Evolutionary conservation across 1,140 invertebrate genomes (phyloP).

Genomic region (Trichonephila clavata): DNA sequence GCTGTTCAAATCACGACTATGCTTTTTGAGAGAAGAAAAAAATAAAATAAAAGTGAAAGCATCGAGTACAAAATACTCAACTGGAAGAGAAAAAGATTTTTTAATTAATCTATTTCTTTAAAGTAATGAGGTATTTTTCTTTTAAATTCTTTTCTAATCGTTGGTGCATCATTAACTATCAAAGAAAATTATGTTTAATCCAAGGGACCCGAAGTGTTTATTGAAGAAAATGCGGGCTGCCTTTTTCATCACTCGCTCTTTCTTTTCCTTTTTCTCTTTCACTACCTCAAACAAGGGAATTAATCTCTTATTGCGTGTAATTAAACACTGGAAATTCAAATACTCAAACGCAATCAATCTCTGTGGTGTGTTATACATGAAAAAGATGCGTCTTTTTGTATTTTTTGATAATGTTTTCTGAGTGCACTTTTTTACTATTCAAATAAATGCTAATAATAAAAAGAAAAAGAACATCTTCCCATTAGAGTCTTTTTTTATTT

Average conservation of each 20-base stretch:
- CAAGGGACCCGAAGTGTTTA: neutral
- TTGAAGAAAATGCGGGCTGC: constrained; percentile 2
- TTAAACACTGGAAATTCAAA: neutral
- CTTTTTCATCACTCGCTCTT: neutral
- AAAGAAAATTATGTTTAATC: constrained; percentile 39
- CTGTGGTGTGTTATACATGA: neutral
- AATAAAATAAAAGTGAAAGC: neutral
- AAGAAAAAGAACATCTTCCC: no score
- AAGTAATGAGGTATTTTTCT: constrained; percentile 28
- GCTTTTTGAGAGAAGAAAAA: neutral
- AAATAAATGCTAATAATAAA: no score
- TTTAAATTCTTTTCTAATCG: neutral
- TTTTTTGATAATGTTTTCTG: no score
- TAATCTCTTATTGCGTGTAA: constrained; percentile 15
- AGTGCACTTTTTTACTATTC: no score
- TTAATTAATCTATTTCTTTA: constrained; percentile 39
- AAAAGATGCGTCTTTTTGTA: neutral
- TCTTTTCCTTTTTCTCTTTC: neutral
- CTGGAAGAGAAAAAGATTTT: constrained; percentile 4
- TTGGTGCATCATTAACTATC: constrained; percentile 5
- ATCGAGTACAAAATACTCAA: neutral
- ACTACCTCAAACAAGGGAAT: neutral
- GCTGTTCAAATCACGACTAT: neutral
- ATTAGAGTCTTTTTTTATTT: no score
- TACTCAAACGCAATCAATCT: constrained; percentile 26